phyloP scores from a whole-genome alignment of 2,888 invertebrate genomes.

The Drosophila limbata region DNA sequence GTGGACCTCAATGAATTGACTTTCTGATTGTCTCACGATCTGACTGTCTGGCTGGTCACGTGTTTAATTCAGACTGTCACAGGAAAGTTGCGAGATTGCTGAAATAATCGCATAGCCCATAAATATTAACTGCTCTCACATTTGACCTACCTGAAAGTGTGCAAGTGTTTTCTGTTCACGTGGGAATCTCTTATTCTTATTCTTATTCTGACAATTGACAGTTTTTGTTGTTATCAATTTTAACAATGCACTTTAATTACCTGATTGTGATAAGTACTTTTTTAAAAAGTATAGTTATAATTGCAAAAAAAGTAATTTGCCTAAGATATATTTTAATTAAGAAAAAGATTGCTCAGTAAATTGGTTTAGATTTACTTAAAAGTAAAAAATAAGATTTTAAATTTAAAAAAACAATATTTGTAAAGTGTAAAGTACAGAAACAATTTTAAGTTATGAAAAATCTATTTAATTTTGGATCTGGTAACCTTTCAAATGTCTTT shows the following conservation, averaged over 20 bases:
- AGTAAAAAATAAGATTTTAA: no score
- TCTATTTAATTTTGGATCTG: no score
- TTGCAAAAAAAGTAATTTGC: not conserved
- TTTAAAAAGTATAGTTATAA: not conserved
- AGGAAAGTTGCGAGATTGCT: slow-evolving; percentile 5
- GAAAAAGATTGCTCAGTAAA: not conserved
- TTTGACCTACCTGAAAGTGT: slow-evolving; percentile 38
- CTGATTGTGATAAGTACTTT: not conserved
- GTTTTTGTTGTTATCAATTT: not conserved
- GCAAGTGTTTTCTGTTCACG: not conserved
- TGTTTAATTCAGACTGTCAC: slow-evolving; percentile 20
- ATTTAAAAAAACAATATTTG: no score
- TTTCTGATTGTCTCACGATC: not conserved
- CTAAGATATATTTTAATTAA: no score
- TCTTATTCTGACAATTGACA: not conserved
- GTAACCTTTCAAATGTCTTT: no score
- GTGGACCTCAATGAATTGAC: not conserved
- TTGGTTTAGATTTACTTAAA: no score
- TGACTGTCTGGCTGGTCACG: slow-evolving; percentile 12
- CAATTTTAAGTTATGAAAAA: no score
- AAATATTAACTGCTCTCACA: slow-evolving; percentile 19
- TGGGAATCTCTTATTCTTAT: slow-evolving; percentile 2
- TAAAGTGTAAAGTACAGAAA: no score
- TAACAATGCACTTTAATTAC: not conserved
- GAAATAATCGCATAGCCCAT: slow-evolving; percentile 17